Conservation (phyloP, 2,888 invertebrate species). For the Lordiphosa andalusiaca region DNA sequence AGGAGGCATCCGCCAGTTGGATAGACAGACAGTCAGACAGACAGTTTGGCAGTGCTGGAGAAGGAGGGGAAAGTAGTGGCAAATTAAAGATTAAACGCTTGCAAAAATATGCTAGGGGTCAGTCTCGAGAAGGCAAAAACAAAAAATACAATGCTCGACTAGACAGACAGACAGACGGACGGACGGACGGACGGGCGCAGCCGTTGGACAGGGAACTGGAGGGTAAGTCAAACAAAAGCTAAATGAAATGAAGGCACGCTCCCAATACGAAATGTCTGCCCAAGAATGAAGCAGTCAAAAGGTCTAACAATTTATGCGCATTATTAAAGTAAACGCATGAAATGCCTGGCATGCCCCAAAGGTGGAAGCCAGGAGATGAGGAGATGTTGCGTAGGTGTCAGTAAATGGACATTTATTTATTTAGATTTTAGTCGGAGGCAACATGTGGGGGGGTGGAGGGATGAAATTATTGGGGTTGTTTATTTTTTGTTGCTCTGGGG, state of each 20-base stretch:
- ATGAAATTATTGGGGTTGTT: conserved; percentile 4
- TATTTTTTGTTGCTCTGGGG: conserved; percentile 5
- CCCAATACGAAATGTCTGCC: conserved; percentile 4
- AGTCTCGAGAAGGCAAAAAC: conserved; percentile 17
- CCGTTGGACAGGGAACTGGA: background rate
- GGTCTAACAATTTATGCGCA: conserved; percentile 73
- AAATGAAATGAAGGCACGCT: conserved; percentile 65
- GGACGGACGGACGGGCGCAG: conserved; percentile 1
- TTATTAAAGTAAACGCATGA: conserved; percentile 72
- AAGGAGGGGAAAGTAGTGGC: conserved; percentile 43
- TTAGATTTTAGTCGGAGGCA: conserved; percentile 59
- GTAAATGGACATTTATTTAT: conserved; percentile 65
- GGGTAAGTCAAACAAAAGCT: conserved; percentile 65
- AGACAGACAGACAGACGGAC: conserved; percentile 50
- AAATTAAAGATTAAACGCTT: conserved; percentile 70
- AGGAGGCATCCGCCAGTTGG: conserved; percentile 46
- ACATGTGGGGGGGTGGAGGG: conserved; percentile 32
- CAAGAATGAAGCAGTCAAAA: conserved; percentile 68
- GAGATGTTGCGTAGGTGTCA: conserved; percentile 50
- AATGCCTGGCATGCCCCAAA: conserved; percentile 57
- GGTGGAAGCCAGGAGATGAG: conserved; percentile 16
- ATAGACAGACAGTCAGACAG: conserved; percentile 45
- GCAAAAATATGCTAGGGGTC: conserved; percentile 62
- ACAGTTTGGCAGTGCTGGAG: background rate
- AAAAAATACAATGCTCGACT: conserved; percentile 56